Evolutionary conservation across 2,888 invertebrate genomes (phyloP), one percentile per base, ranked within the genome.

Genomic region (Tenthredo livida): DNA sequence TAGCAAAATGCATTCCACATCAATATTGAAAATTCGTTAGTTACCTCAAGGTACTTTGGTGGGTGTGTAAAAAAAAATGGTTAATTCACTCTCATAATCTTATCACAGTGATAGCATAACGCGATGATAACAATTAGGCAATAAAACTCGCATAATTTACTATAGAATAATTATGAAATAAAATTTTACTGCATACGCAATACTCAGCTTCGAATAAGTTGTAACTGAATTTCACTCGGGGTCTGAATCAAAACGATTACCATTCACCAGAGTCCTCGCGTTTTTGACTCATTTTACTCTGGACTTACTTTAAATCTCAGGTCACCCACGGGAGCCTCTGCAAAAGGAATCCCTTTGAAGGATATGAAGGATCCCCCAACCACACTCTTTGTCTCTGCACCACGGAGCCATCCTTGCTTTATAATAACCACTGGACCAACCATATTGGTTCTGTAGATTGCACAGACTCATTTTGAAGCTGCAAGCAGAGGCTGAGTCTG

Each of bases 271-370:
- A 17, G 1, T n/a, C 6, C 40, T 17, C 25, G 37, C 33, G 70
- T 10, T 17, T 21, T 61, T 25, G 40, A 40, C n/a, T 40, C 4
- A 21, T 72, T 47, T 6, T 5, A 40, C 43, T 40, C n/a, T 12
- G 15, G 2, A 84, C 82, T 87, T 90, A 94, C 94, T 90, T 92
- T 92, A 65, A 94, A 94, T 87, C 94, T 89, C 0, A 93, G 90
- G 7, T 91, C 86, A 0, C 91, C 93, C 21, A 93, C 47, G 0
- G 94, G 94, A 6, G 94, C 92, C 73, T 91, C 90, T 3, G 93
- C 94, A 73, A 91, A 94, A 0, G 93, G 93, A 80, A 94, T 92
- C 3, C 92, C 93, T 61, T 88, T 88, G 75, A 93, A 94, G 33
- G 91, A 90, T 6, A 91, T 88, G 85, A 90, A 93, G 37, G 88